These are phyloP conservation scores for Gymnosoma rotundatum DNA, from an alignment of 2,888 invertebrate species.

Conservation along the genomic window DNA sequence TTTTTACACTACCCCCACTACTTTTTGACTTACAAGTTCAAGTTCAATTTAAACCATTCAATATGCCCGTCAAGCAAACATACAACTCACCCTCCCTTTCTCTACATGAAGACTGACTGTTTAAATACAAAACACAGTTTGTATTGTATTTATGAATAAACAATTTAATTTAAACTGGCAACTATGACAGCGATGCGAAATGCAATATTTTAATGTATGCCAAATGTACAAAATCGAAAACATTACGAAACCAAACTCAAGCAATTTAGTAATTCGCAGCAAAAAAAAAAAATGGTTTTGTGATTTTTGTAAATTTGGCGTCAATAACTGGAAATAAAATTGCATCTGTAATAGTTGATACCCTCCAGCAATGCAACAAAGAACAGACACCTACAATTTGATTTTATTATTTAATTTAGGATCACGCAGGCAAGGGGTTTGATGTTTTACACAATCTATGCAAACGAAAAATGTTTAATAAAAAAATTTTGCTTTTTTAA, in stretches of 20 bases:
- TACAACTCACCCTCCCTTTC: background rate
- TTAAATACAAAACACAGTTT: constrained; percentile 42
- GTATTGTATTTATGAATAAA: constrained; percentile 67
- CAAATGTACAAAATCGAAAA: constrained; percentile 50
- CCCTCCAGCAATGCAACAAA: constrained; percentile 63
- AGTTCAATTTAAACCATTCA: constrained; percentile 64
- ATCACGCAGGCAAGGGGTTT: constrained; percentile 5
- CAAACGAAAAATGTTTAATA: background rate
- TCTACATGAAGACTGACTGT: background rate
- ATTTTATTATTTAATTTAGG: background rate
- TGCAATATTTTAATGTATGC: constrained; percentile 44
- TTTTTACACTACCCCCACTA: constrained; percentile 19
- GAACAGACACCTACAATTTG: constrained; percentile 48
- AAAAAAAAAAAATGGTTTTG: background rate
- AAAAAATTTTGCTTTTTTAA: background rate
- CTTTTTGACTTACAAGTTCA: constrained; percentile 54
- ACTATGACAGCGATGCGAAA: constrained; percentile 17
- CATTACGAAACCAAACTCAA: constrained; percentile 31
- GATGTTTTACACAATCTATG: background rate
- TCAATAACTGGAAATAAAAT: constrained; percentile 52
- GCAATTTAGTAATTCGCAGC: constrained; percentile 16
- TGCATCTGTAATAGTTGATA: constrained; percentile 33
- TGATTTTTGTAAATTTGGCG: constrained; percentile 43
- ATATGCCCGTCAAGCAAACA: constrained; percentile 34
- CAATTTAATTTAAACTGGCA: constrained; percentile 68